phyloP scores from a whole-genome alignment of 2,888 invertebrate species.

The Nineta flava region DNA sequence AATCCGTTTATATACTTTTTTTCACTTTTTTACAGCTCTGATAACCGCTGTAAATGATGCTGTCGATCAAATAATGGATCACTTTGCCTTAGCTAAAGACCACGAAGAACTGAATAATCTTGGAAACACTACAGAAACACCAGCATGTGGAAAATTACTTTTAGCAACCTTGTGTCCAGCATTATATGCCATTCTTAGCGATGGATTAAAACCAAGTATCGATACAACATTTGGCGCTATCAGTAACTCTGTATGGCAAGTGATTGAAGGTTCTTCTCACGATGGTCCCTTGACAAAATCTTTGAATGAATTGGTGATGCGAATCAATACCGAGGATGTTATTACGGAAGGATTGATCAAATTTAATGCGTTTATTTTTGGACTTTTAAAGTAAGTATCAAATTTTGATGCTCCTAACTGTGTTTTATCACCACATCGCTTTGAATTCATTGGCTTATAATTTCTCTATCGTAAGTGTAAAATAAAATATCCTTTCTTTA shows the following conservation, averaged over 20 bases:
- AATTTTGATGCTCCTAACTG: too few relatives aligned
- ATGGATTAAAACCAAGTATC: slow-evolving; percentile 65
- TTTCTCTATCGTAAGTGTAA: too few relatives aligned
- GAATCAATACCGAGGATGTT: slow-evolving; percentile 67
- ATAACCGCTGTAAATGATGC: slow-evolving; percentile 58
- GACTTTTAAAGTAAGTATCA: slow-evolving; percentile 70
- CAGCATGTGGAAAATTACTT: slow-evolving; percentile 55
- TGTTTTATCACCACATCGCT: too few relatives aligned
- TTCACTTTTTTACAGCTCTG: slow-evolving; percentile 40
- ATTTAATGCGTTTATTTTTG: slow-evolving; percentile 79
- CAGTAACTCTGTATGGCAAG: slow-evolving; percentile 77
- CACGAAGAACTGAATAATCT: slow-evolving; percentile 41
- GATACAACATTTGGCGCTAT: slow-evolving; percentile 77
- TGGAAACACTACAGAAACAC: slow-evolving; percentile 42
- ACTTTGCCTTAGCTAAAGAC: slow-evolving; percentile 49
- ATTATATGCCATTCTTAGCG: slow-evolving; percentile 65
- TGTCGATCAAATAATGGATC: slow-evolving; percentile 56
- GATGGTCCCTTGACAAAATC: slow-evolving; percentile 74
- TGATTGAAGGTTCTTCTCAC: slow-evolving; percentile 75
- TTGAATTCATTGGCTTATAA: too few relatives aligned
- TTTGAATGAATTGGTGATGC: slow-evolving; percentile 65
- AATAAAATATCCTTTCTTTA: slow-evolving; percentile 13
- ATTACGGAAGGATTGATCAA: slow-evolving; percentile 72
- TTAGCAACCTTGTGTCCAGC: slow-evolving; percentile 67
- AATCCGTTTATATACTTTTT: slow-evolving; percentile 18